phyloP scores from a whole-genome alignment of 2,113 vertebrate genomes.

The Sorex araneus region DNA sequence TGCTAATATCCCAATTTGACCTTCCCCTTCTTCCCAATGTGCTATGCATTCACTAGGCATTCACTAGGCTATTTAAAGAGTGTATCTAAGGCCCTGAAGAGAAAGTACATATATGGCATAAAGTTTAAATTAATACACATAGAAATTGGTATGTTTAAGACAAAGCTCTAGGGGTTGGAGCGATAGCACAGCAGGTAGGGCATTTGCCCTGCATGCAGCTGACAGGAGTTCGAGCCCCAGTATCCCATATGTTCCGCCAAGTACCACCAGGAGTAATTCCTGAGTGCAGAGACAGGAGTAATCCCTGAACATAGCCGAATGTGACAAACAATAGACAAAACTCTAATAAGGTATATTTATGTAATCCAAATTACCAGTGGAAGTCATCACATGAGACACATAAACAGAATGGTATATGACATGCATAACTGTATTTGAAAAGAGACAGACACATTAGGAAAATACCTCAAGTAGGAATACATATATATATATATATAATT shows the following conservation, averaged over 20 bases:
- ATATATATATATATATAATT: background rate
- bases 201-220: too few relatives aligned
- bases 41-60: background rate
- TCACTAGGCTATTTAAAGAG: background rate
- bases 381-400: background rate
- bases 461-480: background rate
- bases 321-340: too few relatives aligned
- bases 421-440: background rate
- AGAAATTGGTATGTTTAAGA: background rate
- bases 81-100: background rate
- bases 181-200: too few relatives aligned
- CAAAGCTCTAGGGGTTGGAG: too few relatives aligned
- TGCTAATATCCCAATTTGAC: too few relatives aligned
- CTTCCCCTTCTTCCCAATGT: too few relatives aligned
- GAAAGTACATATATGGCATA: background rate
- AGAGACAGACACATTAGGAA: background rate
- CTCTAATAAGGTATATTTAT: background rate
- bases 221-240: too few relatives aligned
- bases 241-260: too few relatives aligned
- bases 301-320: too few relatives aligned
- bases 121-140: background rate
- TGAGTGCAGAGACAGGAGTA: too few relatives aligned
- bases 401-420: background rate
- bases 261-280: too few relatives aligned
- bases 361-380: background rate